Percentiles rank a stretch among this genome's conserved stretches.
phyloP scores from a whole-genome alignment of 1,140 invertebrate species.

The Saxidomus purpurata region DNA sequence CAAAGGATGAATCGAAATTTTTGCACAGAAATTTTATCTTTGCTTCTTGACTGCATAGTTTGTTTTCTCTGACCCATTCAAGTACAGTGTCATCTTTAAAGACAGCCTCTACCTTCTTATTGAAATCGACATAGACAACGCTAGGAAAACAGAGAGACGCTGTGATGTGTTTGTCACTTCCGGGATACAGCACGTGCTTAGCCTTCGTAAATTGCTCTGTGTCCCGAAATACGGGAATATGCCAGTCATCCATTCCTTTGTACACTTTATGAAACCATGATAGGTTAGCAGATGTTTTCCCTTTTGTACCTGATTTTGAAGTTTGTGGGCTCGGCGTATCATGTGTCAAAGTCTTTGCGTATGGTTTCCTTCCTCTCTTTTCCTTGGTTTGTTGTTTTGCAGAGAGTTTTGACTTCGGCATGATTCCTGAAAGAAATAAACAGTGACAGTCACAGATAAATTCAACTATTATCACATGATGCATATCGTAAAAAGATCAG shows the following conservation, averaged over 20 bases:
- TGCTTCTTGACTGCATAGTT: not conserved
- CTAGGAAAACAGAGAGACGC: slow-evolving; percentile 19
- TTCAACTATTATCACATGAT: too few relatives aligned
- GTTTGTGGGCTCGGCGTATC: not conserved
- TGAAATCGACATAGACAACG: slow-evolving; percentile 50
- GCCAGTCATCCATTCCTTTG: slow-evolving; percentile 48
- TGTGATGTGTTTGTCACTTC: slow-evolving; percentile 53
- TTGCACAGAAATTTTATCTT: slow-evolving; percentile 50
- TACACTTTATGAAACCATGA: slow-evolving; percentile 54
- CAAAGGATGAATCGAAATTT: slow-evolving; percentile 27
- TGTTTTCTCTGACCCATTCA: slow-evolving; percentile 42
- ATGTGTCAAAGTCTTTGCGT: not conserved
- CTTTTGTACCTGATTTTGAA: not conserved
- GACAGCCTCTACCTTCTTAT: slow-evolving; percentile 32
- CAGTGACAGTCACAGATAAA: too few relatives aligned
- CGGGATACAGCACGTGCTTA: slow-evolving; percentile 46
- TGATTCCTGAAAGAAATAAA: too few relatives aligned
- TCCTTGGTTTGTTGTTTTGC: not conserved
- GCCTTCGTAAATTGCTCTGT: not conserved
- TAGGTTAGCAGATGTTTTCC: not conserved
- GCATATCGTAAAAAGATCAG: too few relatives aligned
- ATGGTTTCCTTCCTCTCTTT: not conserved
- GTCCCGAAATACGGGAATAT: slow-evolving; percentile 34
- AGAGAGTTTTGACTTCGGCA: not conserved
- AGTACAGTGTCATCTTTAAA: slow-evolving; percentile 31